These are phyloP conservation scores for Barbus barbus DNA, from an alignment of 2,113 vertebrate genomes.

Conservation along the genomic window DNA sequence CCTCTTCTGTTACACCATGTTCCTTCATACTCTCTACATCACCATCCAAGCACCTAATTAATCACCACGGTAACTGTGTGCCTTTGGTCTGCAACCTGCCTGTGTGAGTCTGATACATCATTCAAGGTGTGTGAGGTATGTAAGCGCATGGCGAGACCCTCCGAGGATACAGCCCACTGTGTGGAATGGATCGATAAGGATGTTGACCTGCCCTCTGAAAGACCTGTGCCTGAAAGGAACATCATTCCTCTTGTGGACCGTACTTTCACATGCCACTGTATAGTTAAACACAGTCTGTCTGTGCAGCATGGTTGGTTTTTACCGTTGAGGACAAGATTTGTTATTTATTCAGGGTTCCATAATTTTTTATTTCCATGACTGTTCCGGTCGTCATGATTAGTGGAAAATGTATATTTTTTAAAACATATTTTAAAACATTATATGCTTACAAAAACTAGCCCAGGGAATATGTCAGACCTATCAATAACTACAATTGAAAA, in stretches of 20 bases:
- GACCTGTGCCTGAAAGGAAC: slow-evolving; percentile 63
- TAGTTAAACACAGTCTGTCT: slow-evolving; percentile 63
- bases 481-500: too few species aligned
- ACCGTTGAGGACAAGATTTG: not conserved
- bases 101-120: slow-evolving; percentile 79
- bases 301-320: slow-evolving; percentile 17
- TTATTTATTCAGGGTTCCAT: not conserved
- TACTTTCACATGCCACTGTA: not conserved
- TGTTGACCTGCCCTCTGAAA: slow-evolving; percentile 77
- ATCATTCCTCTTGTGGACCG: slow-evolving; percentile 17
- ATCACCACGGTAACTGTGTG: slow-evolving; percentile 63
- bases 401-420: not conserved
- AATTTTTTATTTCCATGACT: not conserved
- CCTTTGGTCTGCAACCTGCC: slow-evolving; percentile 65
- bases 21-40: slow-evolving; percentile 56
- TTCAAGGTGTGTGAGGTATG: slow-evolving; percentile 69
- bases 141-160: slow-evolving; percentile 74
- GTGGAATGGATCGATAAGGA: slow-evolving; percentile 80
- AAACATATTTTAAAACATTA: not conserved
- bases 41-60: slow-evolving; percentile 71
- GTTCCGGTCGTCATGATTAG: not conserved
- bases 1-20: slow-evolving; percentile 62
- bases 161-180: slow-evolving; percentile 77
- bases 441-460: too few species aligned
- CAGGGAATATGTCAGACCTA: too few species aligned